phyloP scores from a whole-genome alignment of 2,888 invertebrate species.

The Xylocampa areola region DNA sequence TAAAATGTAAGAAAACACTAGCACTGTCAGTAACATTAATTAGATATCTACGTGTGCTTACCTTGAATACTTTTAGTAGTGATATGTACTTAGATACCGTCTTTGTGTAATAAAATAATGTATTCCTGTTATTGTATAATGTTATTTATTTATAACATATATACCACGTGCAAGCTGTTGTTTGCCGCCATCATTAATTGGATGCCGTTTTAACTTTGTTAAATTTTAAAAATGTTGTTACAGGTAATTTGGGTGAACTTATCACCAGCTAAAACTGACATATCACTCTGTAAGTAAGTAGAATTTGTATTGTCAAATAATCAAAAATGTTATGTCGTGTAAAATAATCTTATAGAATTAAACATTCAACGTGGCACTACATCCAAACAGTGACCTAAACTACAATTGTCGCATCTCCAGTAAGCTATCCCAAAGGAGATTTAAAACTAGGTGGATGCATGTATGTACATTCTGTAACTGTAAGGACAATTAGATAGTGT shows the following conservation, averaged over 20 bases:
- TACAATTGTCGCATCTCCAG: background rate
- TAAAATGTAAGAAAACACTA: constrained; percentile 18
- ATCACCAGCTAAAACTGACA: constrained; percentile 44
- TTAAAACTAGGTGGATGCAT: constrained; percentile 1
- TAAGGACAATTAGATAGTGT: background rate
- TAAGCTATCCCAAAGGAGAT: too few relatives aligned
- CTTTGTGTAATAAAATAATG: constrained; percentile 26
- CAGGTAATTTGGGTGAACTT: constrained; percentile 65
- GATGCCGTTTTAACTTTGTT: constrained; percentile 22
- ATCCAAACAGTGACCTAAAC: too few relatives aligned
- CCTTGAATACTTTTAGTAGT: constrained; percentile 44
- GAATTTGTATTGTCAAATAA: too few relatives aligned
- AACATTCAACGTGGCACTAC: too few relatives aligned
- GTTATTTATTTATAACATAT: constrained; percentile 16
- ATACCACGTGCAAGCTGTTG: constrained; percentile 8
- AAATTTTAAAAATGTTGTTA: constrained; percentile 58
- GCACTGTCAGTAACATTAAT: constrained; percentile 12
- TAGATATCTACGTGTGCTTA: constrained; percentile 26
- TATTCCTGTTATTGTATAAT: constrained; percentile 29
- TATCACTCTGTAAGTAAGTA: constrained; percentile 43
- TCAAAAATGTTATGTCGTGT: too few relatives aligned
- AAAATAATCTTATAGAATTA: too few relatives aligned
- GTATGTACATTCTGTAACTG: too few relatives aligned
- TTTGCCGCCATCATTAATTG: constrained; percentile 5
- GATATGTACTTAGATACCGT: constrained; percentile 35